These are phyloP conservation scores for Bradynema listronoti DNA, from an alignment of 1,140 invertebrate genomes.

Conservation along the genomic window DNA sequence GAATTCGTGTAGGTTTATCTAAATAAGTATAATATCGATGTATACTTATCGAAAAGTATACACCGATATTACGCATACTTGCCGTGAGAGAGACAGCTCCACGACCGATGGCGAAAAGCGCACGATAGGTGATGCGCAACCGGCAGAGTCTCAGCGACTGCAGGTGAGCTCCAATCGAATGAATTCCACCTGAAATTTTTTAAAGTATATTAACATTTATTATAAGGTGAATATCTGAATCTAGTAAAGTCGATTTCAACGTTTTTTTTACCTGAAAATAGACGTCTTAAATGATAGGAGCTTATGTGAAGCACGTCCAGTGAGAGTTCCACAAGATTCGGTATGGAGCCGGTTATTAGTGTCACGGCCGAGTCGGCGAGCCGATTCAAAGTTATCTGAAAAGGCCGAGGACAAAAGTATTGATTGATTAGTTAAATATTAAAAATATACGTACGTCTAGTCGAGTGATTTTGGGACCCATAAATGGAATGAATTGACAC, in stretches of 20 bases:
- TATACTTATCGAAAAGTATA: too few species aligned
- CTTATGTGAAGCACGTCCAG: slow-evolving; percentile 49
- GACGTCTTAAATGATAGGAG: slow-evolving; percentile 21
- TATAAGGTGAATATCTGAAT: too few species aligned
- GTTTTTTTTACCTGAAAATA: slow-evolving; percentile 22
- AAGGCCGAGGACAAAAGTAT: too few species aligned
- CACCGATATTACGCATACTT: slow-evolving; percentile 6
- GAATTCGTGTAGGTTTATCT: slow-evolving; percentile 12
- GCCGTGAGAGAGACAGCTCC: slow-evolving; percentile 37
- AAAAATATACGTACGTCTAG: slow-evolving; percentile 36
- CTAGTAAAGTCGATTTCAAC: too few species aligned
- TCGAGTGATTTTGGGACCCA: slow-evolving; percentile 50
- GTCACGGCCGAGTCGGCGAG: slow-evolving; percentile 42
- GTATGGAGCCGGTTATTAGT: slow-evolving; percentile 32
- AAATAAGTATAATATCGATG: not conserved
- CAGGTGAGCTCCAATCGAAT: slow-evolving; percentile 25
- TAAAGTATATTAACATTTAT: not conserved
- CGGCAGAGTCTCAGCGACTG: slow-evolving; percentile 45
- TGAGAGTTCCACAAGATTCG: slow-evolving; percentile 41
- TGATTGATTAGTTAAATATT: not conserved
- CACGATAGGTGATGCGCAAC: slow-evolving; percentile 50
- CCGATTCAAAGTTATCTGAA: slow-evolving; percentile 31
- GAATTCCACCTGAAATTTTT: not conserved
- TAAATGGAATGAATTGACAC: slow-evolving; percentile 33
- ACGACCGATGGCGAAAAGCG: slow-evolving; percentile 52